A percentile compares a stretch with the other conserved stretches of the same genome.
phyloP scores from a whole-genome alignment of 2,888 invertebrate genomes.

The Yponomeuta malinellus region DNA sequence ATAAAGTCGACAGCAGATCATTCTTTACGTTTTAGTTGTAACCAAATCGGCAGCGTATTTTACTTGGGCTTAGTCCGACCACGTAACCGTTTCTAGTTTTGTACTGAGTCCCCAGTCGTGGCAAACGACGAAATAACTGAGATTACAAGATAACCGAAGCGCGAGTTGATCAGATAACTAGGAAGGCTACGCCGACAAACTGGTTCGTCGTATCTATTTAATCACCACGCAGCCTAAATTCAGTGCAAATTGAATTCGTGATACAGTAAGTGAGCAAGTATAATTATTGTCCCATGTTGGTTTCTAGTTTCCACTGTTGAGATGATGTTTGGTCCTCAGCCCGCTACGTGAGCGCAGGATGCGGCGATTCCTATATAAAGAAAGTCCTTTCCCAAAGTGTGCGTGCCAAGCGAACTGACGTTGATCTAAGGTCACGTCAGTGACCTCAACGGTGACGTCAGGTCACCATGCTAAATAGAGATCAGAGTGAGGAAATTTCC shows the following conservation, averaged over 20 bases:
- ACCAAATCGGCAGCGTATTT: too few species aligned
- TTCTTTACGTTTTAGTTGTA: too few species aligned
- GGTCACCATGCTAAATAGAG: background rate
- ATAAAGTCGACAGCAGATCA: too few species aligned
- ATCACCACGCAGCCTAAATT: constrained; percentile 2
- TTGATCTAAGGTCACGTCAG: background rate
- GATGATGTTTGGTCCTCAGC: too few species aligned
- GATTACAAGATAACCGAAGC: constrained; percentile 16
- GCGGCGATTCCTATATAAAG: too few species aligned
- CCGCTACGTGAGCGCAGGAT: too few species aligned
- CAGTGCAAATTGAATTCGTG: background rate
- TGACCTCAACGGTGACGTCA: too few species aligned
- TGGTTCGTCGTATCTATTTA: background rate
- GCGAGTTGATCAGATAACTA: constrained; percentile 6
- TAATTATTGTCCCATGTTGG: background rate
- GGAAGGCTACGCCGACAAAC: background rate
- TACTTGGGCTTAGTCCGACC: too few species aligned
- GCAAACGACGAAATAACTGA: constrained; percentile 33
- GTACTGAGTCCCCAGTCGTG: background rate
- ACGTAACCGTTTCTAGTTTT: background rate
- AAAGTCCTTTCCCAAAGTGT: too few species aligned
- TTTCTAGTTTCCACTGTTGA: background rate
- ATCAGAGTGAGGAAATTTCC: background rate
- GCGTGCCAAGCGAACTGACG: background rate
- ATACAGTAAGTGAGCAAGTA: background rate